Evolutionary conservation across 2,797 vertebrate genomes (phyloP).

Genomic region (Manis pentadactyla): DNA sequence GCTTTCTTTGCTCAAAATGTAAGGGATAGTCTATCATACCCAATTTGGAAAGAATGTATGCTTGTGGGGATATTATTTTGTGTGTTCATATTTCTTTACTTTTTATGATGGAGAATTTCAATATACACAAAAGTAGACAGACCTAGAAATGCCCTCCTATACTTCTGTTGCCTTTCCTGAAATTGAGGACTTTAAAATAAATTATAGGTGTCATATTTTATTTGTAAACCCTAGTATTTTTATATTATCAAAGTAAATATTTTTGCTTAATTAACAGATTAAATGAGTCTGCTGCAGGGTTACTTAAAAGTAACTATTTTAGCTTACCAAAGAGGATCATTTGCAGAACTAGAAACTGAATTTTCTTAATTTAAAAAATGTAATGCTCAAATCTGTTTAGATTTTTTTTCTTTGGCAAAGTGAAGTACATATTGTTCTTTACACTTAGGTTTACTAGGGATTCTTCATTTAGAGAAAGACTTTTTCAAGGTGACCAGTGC

Average conservation of each 20-base stretch:
- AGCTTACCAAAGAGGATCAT: not conserved
- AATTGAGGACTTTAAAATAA: conserved; percentile 39
- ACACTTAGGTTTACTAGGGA: not conserved
- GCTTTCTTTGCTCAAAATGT: conserved; percentile 25
- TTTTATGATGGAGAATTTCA: not conserved
- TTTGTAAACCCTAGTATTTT: conserved; percentile 38
- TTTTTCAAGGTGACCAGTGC: not conserved
- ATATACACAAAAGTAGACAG: not conserved
- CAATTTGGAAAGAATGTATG: conserved; percentile 23
- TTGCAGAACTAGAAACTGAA: not conserved
- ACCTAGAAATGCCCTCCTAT: not conserved
- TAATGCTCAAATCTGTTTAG: not conserved
- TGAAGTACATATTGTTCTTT: not conserved
- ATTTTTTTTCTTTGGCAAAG: not conserved
- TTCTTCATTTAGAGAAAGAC: conserved; percentile 26
- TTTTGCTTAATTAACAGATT: not conserved
- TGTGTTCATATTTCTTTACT: not conserved
- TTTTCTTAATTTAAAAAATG: conserved; percentile 34
- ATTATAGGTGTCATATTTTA: not conserved
- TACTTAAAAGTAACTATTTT: conserved; percentile 31
- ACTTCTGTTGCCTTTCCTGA: not conserved
- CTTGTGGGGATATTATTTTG: not conserved
- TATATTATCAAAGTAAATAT: conserved; percentile 40
- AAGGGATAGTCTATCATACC: not conserved
- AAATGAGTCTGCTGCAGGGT: not conserved